Conservation (phyloP, 2,113 vertebrate genomes). For the Uria aalge region DNA sequence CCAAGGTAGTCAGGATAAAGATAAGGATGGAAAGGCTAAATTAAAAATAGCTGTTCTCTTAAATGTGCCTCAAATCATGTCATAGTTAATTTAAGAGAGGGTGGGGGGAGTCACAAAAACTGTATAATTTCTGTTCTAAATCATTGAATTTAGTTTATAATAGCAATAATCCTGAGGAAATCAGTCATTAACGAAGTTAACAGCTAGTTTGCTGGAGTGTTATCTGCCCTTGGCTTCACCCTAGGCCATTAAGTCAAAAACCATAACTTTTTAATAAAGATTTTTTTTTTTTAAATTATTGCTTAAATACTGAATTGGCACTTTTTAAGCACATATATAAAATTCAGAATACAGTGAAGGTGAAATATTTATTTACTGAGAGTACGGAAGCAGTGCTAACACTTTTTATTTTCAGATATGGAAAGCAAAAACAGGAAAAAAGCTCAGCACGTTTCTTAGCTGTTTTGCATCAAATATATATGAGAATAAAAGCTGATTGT, state of each 20-base stretch:
- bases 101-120: not conserved
- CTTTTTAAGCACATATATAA: conserved; percentile 36
- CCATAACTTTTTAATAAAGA: conserved; percentile 21
- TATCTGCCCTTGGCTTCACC: conserved; percentile 18
- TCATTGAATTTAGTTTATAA: not conserved
- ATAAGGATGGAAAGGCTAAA: not conserved
- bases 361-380: not conserved
- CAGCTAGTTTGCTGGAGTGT: conserved; percentile 9
- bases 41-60: not conserved
- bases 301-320: conserved; percentile 11
- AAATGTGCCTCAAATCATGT: not conserved
- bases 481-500: not conserved
- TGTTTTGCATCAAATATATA: not conserved
- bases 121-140: not conserved
- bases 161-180: conserved; percentile 10
- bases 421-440: not conserved
- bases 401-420: not conserved
- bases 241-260: conserved; percentile 17
- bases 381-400: not conserved
- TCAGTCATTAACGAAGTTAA: conserved; percentile 35
- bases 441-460: not conserved
- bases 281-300: not conserved
- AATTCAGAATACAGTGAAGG: not conserved
- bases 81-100: not conserved
- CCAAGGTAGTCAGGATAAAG: not conserved